phyloP scores from a whole-genome alignment of 2,113 vertebrate genomes.

The Quiscalus mexicanus region DNA sequence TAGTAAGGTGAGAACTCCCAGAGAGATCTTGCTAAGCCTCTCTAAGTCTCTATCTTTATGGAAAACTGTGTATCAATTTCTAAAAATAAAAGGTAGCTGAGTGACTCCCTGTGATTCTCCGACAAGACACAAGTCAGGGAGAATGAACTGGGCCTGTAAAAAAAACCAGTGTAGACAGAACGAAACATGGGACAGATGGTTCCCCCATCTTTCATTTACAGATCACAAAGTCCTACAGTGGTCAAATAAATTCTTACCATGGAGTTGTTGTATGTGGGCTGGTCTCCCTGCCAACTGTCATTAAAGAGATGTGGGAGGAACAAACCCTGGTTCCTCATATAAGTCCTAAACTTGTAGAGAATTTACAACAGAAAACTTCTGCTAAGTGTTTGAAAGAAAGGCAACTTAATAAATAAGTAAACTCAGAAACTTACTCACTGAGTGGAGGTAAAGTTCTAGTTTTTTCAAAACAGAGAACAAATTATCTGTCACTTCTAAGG shows the following conservation, averaged over 20 bases:
- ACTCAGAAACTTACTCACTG: not conserved
- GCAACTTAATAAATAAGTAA: not conserved
- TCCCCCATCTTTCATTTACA: not conserved
- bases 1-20: not conserved
- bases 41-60: not conserved
- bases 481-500: not conserved
- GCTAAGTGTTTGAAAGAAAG: not conserved
- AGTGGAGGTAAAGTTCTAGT: not conserved
- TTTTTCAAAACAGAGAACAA: not conserved
- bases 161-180: not conserved
- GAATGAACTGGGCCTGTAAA: not conserved
- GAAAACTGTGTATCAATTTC: not conserved
- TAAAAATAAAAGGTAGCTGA: not conserved
- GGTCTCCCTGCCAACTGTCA: not conserved
- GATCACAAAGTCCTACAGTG: not conserved
- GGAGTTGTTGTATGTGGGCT: not conserved
- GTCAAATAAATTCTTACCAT: not conserved
- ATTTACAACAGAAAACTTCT: not conserved
- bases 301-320: not conserved
- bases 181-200: not conserved
- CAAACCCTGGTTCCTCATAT: fast-evolving
- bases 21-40: not conserved
- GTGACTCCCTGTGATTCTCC: not conserved
- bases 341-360: not conserved
- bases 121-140: not conserved